A percentile compares a stretch with the other conserved stretches of the same genome.
phyloP scores from a whole-genome alignment of 2,113 vertebrate genomes.

The Pluvialis apricaria region DNA sequence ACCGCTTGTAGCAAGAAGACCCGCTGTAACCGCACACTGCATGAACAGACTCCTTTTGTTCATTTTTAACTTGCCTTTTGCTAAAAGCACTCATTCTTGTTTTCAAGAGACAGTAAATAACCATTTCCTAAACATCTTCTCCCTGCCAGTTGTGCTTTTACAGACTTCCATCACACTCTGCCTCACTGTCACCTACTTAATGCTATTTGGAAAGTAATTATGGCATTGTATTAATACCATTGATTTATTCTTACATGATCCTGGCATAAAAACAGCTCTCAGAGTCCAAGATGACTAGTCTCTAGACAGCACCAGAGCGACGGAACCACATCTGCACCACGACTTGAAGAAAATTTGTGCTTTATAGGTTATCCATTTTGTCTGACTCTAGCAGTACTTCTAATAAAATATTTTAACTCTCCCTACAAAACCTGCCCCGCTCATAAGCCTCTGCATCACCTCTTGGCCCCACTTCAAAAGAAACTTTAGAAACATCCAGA shows the following conservation, averaged over 20 bases:
- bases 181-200: background rate
- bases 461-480: constrained; percentile 45
- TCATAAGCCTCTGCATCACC: background rate
- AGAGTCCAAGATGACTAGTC: background rate
- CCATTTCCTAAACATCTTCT: background rate
- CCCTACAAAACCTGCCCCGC: background rate
- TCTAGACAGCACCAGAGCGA: background rate
- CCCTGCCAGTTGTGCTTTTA: background rate
- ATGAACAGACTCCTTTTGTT: background rate
- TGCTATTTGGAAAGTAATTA: background rate
- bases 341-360: background rate
- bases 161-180: background rate
- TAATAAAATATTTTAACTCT: background rate
- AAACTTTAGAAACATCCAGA: constrained; percentile 16
- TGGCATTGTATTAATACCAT: background rate
- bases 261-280: background rate
- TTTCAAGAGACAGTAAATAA: background rate
- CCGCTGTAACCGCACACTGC: background rate
- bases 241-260: background rate
- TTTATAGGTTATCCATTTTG: background rate
- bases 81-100: background rate
- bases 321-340: background rate
- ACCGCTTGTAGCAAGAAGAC: background rate
- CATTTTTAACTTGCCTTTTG: background rate
- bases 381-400: background rate